Evolutionary conservation across 2,113 vertebrate species (phyloP).

Genomic region (Psilopsiagon aurifrons): DNA sequence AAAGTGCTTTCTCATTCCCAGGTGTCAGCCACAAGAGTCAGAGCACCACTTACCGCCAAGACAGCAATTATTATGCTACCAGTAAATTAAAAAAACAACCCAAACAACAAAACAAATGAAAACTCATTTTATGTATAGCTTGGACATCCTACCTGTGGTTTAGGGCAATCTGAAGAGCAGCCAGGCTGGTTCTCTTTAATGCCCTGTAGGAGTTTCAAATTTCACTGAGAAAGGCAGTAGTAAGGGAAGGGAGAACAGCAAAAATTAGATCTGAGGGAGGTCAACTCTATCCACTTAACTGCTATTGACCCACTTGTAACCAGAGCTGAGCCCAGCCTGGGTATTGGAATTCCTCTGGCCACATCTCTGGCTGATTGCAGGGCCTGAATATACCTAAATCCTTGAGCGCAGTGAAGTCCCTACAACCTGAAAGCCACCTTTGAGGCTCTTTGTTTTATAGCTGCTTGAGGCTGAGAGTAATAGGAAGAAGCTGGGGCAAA

Average conservation of each 20-base stretch:
- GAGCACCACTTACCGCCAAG: not conserved
- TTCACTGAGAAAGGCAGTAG: slow-evolving; percentile 9
- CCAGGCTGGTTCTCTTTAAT: not conserved
- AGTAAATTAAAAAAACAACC: not conserved
- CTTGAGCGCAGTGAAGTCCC: not conserved
- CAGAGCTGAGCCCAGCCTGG: slow-evolving; percentile 19
- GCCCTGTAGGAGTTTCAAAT: slow-evolving; percentile 16
- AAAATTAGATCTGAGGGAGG: slow-evolving; percentile 48
- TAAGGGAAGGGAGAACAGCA: not conserved
- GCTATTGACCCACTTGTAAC: slow-evolving; percentile 36
- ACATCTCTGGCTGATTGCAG: not conserved
- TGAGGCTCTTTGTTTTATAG: not conserved
- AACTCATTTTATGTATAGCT: not conserved
- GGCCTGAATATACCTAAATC: not conserved
- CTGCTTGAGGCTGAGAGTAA: not conserved
- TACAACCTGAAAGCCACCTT: not conserved
- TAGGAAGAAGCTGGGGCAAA: not conserved
- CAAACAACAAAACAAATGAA: not conserved
- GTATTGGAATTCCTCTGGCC: not conserved
- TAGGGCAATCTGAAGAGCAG: not conserved
- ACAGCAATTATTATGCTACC: not conserved
- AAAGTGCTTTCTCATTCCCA: not conserved
- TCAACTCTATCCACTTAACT: slow-evolving; percentile 36
- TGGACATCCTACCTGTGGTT: not conserved
- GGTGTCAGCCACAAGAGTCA: not conserved